A percentile compares a stretch with the other conserved stretches of the same genome.
phyloP scores from a whole-genome alignment of 2,113 vertebrate species.

The Jaculus jaculus region DNA sequence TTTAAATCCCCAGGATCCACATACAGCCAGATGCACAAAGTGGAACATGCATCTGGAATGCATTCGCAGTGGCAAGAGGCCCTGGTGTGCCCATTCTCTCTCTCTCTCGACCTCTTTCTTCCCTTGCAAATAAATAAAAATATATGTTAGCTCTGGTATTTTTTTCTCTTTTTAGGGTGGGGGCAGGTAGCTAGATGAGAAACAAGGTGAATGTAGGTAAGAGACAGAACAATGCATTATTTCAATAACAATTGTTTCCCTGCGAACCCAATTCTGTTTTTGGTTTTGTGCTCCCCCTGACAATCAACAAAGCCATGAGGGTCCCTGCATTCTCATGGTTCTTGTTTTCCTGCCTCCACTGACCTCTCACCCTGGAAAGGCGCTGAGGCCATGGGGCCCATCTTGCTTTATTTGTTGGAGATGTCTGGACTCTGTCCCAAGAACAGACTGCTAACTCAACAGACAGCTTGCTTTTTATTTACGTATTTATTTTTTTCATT shows the following conservation, averaged over 20 bases:
- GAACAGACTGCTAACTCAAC: conserved; percentile 73
- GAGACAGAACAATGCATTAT: not conserved
- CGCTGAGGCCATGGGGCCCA: conserved; percentile 39
- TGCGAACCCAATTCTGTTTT: not conserved
- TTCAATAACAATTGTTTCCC: not conserved
- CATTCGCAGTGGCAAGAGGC: no score
- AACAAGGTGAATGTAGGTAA: not conserved
- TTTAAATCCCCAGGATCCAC: no score
- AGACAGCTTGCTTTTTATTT: conserved; percentile 38
- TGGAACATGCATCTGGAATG: no score
- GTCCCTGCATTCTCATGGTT: not conserved
- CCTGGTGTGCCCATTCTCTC: no score
- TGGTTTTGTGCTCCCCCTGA: not conserved
- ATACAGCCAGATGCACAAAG: no score
- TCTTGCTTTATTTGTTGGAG: conserved; percentile 65
- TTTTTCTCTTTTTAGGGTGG: not conserved
- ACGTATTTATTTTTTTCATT: not conserved
- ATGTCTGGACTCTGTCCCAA: conserved; percentile 67
- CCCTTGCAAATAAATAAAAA: no score
- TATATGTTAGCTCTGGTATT: not conserved
- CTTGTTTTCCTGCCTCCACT: conserved; percentile 26
- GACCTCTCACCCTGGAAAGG: not conserved
- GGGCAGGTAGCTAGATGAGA: not conserved
- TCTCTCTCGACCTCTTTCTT: no score
- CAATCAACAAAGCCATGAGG: not conserved